phyloP scores from a whole-genome alignment of 2,113 vertebrate species.

The Salminus brasiliensis region DNA sequence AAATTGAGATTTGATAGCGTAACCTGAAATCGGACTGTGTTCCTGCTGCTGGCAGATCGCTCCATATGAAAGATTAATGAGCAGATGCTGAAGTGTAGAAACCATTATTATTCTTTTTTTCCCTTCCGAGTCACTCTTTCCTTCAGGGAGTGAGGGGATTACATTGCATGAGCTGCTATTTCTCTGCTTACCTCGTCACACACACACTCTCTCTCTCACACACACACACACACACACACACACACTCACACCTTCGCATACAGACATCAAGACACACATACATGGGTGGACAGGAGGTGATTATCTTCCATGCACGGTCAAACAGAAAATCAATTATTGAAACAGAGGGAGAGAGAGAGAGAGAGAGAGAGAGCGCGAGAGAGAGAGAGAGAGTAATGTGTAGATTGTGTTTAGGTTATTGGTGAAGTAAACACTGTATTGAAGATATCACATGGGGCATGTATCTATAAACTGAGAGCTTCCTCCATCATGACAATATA shows the following conservation, averaged over 20 bases:
- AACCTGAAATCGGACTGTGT: slow-evolving; percentile 72
- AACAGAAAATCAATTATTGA: not conserved
- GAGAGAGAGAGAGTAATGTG: not conserved
- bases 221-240: not conserved
- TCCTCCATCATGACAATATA: slow-evolving; percentile 40
- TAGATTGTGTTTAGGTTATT: not conserved
- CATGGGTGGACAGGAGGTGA: slow-evolving; percentile 6
- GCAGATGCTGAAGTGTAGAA: slow-evolving; percentile 74
- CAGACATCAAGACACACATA: not conserved
- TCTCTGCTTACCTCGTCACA: slow-evolving; percentile 19
- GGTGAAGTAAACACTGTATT: not conserved
- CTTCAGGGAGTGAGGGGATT: slow-evolving; percentile 44
- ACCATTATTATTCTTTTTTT: slow-evolving; percentile 66
- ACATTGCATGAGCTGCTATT: slow-evolving; percentile 35
- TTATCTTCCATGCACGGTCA: slow-evolving; percentile 3
- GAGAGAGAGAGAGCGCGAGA: not conserved
- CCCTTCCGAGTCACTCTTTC: slow-evolving; percentile 45
- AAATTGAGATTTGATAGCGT: slow-evolving; percentile 77
- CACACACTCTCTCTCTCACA: slow-evolving; percentile 17
- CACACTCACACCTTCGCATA: slow-evolving; percentile 14
- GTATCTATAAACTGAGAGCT: not conserved
- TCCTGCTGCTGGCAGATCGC: slow-evolving; percentile 72
- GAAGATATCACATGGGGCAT: not conserved
- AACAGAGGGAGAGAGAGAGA: not conserved
- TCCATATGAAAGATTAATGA: slow-evolving; percentile 80